Percentiles rank a stretch among this genome's conserved stretches.
Conservation (phyloP, 2,797 vertebrate genomes). For the Meriones psammophilus region DNA sequence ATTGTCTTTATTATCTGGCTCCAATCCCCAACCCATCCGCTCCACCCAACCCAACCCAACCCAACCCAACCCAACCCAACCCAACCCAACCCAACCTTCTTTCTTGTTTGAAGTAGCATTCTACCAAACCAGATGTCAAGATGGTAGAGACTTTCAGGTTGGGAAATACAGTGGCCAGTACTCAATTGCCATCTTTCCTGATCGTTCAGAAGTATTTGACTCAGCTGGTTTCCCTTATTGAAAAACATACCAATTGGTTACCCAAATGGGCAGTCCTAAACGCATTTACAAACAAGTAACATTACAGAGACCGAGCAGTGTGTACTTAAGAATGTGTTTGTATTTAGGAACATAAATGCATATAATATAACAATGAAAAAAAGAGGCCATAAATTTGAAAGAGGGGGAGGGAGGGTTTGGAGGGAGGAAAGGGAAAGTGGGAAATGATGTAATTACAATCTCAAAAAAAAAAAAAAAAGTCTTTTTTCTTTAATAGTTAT, state of each 20-base stretch:
- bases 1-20: background rate
- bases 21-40: accelerated
- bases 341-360: background rate
- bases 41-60: background rate
- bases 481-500: background rate
- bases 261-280: background rate
- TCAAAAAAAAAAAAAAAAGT: background rate
- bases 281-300: background rate
- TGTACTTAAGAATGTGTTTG: background rate
- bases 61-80: accelerated
- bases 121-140: background rate
- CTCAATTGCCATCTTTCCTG: background rate
- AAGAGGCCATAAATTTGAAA: background rate
- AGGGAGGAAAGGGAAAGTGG: background rate
- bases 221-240: background rate
- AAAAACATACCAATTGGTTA: background rate
- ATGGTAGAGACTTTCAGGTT: background rate
- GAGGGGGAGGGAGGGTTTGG: background rate
- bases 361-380: background rate
- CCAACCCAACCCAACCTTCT: background rate
- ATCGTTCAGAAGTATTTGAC: background rate
- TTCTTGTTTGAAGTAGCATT: background rate
- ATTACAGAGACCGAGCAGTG: background rate
- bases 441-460: background rate
- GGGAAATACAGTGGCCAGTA: background rate